A percentile compares a stretch with the other conserved stretches of the same genome.
phyloP scores from a whole-genome alignment of 1,140 invertebrate genomes.

The Megathymus violae region DNA sequence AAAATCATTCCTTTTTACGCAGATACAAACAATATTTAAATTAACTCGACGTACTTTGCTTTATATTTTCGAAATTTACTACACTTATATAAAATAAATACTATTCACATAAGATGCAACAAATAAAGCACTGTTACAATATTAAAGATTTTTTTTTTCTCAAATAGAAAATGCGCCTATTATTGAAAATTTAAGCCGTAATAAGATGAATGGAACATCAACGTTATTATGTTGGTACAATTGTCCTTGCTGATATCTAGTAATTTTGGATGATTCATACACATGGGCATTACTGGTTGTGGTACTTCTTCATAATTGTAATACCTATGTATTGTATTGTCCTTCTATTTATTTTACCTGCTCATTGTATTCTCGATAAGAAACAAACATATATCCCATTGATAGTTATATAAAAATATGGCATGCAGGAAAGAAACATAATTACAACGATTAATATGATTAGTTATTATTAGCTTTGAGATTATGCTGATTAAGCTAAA shows the following conservation, averaged over 20 bases:
- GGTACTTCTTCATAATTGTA: not conserved
- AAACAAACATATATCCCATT: conserved; percentile 5
- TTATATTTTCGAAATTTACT: too few species aligned
- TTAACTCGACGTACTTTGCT: not conserved
- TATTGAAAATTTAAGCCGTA: too few species aligned
- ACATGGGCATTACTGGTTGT: not conserved
- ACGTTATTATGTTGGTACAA: conserved; percentile 41
- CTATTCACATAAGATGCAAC: too few species aligned
- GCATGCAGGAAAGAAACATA: too few species aligned
- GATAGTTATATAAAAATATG: too few species aligned
- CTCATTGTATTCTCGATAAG: conserved; percentile 10
- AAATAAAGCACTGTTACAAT: too few species aligned
- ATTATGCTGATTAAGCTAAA: too few species aligned
- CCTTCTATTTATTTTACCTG: conserved; percentile 9
- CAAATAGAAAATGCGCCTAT: too few species aligned
- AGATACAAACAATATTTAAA: not conserved
- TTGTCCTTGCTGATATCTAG: conserved; percentile 55
- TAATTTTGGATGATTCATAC: conserved; percentile 65
- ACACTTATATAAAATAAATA: too few species aligned
- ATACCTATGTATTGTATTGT: not conserved
- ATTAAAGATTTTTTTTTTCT: too few species aligned
- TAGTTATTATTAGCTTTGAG: too few species aligned
- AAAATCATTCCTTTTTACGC: conserved; percentile 44
- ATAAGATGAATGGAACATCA: conserved; percentile 28
- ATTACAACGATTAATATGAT: too few species aligned